These are phyloP conservation scores for Zaprionus vittiger DNA, from an alignment of 1,140 invertebrate species.

Conservation along the genomic window DNA sequence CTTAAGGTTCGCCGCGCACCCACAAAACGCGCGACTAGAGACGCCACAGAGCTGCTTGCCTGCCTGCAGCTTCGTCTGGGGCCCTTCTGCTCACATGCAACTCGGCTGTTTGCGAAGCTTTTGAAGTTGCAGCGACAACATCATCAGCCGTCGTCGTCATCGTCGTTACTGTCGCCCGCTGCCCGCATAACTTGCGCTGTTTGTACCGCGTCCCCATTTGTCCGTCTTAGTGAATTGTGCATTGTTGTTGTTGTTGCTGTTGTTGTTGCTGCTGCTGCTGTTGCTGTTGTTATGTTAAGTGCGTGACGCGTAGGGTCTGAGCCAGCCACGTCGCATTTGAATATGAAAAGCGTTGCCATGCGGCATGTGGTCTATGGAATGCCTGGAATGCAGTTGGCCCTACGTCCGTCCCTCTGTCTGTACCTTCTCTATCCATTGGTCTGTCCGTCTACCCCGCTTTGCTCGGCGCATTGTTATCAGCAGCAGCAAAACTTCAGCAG, in stretches of 20 bases:
- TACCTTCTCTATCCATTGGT: not conserved
- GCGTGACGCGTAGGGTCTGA: constrained; percentile 52
- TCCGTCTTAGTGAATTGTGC: constrained; percentile 59
- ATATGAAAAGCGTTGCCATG: constrained; percentile 70
- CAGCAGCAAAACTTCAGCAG: constrained; percentile 26
- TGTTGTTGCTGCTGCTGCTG: constrained; percentile 18
- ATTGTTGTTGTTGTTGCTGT: constrained; percentile 26
- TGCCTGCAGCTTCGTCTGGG: constrained; percentile 20
- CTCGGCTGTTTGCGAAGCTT: constrained; percentile 69
- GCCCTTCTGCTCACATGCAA: constrained; percentile 37
- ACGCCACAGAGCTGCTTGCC: constrained; percentile 8
- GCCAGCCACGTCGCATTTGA: constrained; percentile 69
- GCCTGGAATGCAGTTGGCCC: constrained; percentile 67
- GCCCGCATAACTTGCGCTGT: constrained; percentile 3
- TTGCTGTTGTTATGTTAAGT: constrained; percentile 77
- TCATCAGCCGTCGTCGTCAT: constrained; percentile 53
- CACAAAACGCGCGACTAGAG: constrained; percentile 16
- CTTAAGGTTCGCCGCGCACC: not conserved
- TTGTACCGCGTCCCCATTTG: constrained; percentile 38
- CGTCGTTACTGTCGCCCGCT: constrained; percentile 28
- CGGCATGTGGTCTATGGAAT: constrained; percentile 60
- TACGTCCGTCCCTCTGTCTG: not conserved
- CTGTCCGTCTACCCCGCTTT: constrained; percentile 25
- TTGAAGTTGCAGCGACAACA: constrained; percentile 80
- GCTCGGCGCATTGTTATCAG: constrained; percentile 64